A percentile compares a stretch with the other conserved stretches of the same genome.
Evolutionary conservation across 1,140 invertebrate species (phyloP).

Genomic region (Sycobia sp.): DNA sequence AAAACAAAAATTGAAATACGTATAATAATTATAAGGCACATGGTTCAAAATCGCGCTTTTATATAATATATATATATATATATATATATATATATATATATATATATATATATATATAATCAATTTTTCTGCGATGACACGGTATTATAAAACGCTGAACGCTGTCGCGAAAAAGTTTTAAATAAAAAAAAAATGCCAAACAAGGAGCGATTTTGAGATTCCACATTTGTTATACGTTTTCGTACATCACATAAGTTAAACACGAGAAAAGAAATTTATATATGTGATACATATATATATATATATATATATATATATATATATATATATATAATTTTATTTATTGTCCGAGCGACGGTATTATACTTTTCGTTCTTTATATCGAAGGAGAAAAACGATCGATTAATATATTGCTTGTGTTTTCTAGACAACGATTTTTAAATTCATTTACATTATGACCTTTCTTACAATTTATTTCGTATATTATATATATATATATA

Average conservation of each 20-base stretch:
- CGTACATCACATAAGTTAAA: constrained; percentile 22
- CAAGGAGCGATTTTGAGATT: constrained; percentile 31
- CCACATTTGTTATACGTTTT: constrained; percentile 10
- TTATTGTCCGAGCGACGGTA: constrained; percentile 19
- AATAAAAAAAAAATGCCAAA: constrained; percentile 26
- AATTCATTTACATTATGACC: constrained; percentile 20
- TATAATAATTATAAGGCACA: constrained; percentile 30
- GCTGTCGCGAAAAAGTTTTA: constrained; percentile 1
- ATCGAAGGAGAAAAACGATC: constrained; percentile 10
- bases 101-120: no score
- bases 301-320: neutral
- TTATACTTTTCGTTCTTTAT: constrained; percentile 13
- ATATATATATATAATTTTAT: constrained; percentile 9
- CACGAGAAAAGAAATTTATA: constrained; percentile 20
- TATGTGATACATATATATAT: neutral
- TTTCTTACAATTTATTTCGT: constrained; percentile 28
- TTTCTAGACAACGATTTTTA: neutral
- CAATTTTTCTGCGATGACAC: no score
- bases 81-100: no score
- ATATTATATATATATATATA: constrained; percentile 27
- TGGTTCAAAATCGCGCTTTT: constrained; percentile 11
- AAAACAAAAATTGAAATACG: constrained; percentile 28
- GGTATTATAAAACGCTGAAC: no score
- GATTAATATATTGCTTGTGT: constrained; percentile 29
- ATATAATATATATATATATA: neutral